A percentile compares a stretch with the other conserved stretches of the same genome.
phyloP scores from a whole-genome alignment of 2,888 invertebrate species.

The Thera britannica region DNA sequence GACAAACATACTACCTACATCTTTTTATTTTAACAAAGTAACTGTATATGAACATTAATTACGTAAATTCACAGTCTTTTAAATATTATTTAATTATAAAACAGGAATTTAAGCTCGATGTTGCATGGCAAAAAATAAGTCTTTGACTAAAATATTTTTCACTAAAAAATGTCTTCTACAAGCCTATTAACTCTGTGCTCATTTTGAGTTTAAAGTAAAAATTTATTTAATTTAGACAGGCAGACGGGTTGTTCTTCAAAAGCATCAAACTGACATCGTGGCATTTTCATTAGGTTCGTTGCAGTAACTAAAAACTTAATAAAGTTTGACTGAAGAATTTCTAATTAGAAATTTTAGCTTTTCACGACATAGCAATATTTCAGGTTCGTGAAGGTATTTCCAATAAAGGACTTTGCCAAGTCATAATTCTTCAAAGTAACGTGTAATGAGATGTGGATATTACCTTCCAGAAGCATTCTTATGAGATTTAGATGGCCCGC shows the following conservation, averaged over 20 bases:
- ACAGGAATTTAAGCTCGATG: background rate
- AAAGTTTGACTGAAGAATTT: slow-evolving; percentile 83
- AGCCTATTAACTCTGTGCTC: slow-evolving; percentile 41
- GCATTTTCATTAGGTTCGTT: slow-evolving; percentile 81
- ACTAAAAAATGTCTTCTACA: slow-evolving; percentile 34
- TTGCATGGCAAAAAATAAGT: background rate
- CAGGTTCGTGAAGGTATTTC: slow-evolving; percentile 84
- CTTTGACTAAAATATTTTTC: slow-evolving; percentile 24
- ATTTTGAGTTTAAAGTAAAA: slow-evolving; percentile 43
- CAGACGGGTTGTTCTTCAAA: slow-evolving; percentile 38
- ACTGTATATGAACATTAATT: too few relatives aligned
- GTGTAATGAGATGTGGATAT: slow-evolving; percentile 84
- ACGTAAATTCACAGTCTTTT: too few relatives aligned
- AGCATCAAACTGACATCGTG: slow-evolving; percentile 66
- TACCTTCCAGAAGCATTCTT: slow-evolving; percentile 70
- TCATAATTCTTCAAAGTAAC: slow-evolving; percentile 85
- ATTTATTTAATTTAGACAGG: slow-evolving; percentile 53
- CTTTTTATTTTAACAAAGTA: background rate
- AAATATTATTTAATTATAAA: background rate
- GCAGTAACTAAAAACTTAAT: slow-evolving; percentile 82
- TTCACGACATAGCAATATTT: slow-evolving; percentile 85
- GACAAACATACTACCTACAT: background rate
- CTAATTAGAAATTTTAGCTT: slow-evolving; percentile 84
- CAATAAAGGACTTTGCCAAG: slow-evolving; percentile 85
- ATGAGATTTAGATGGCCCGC: slow-evolving; percentile 68